A percentile compares a stretch with the other conserved stretches of the same genome.
These are phyloP conservation scores for Heliconius ismenius DNA, from an alignment of 2,888 invertebrate species.

Conservation along the genomic window DNA sequence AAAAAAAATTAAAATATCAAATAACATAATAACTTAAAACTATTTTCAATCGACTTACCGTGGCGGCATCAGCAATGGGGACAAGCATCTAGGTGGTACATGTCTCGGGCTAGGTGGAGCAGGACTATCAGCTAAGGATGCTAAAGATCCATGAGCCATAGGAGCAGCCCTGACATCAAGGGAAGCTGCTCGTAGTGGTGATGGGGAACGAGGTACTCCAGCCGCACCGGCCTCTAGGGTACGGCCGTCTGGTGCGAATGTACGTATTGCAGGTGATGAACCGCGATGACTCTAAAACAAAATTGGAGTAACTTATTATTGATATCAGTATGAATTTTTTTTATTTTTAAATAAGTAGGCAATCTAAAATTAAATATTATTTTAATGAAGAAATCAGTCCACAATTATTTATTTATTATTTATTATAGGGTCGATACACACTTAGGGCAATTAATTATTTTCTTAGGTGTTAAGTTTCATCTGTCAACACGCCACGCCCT, in stretches of 20 bases:
- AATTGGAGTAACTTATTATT: constrained; percentile 3
- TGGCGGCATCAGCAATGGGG: constrained; percentile 89
- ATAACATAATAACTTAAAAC: background rate
- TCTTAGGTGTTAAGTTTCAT: background rate
- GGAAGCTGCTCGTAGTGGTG: constrained; percentile 89
- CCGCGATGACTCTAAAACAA: constrained; percentile 86
- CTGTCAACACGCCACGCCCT: background rate
- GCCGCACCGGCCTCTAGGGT: constrained; percentile 80
- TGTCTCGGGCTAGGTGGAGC: constrained; percentile 73
- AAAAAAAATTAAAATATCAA: background rate
- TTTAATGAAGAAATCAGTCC: too few species aligned
- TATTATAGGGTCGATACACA: background rate
- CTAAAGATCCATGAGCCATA: constrained; percentile 87
- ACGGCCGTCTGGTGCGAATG: constrained; percentile 91
- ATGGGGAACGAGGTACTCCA: constrained; percentile 87
- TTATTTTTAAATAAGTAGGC: background rate
- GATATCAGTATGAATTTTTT: background rate
- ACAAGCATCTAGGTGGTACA: constrained; percentile 84
- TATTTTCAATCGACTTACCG: constrained; percentile 59
- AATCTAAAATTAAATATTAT: background rate
- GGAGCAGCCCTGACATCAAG: constrained; percentile 88
- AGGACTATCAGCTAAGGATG: constrained; percentile 83
- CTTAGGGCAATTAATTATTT: background rate
- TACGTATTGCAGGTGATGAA: constrained; percentile 91
- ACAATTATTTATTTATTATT: too few species aligned